A percentile compares a stretch with the other conserved stretches of the same genome.
These are phyloP conservation scores for Amphipyra tragopoginis DNA, from an alignment of 2,888 invertebrate genomes.

Conservation along the genomic window DNA sequence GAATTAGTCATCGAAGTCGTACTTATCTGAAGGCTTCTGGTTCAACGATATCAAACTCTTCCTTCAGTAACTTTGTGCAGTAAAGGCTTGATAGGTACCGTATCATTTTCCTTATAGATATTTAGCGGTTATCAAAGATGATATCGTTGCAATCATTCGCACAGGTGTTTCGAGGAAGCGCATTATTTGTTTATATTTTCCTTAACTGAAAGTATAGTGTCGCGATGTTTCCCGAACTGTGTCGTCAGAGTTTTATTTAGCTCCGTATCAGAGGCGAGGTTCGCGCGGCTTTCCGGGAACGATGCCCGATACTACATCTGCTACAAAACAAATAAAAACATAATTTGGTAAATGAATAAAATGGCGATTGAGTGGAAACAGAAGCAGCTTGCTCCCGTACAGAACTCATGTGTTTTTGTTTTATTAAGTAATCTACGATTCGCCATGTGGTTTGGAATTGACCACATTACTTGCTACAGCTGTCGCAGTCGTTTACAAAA, in stretches of 20 bases:
- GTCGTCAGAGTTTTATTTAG: conserved; percentile 71
- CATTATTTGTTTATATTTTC: conserved; percentile 50
- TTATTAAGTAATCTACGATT: conserved; percentile 1
- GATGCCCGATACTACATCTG: conserved; percentile 66
- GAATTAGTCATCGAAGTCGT: neutral
- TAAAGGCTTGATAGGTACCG: conserved; percentile 19
- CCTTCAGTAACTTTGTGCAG: too few species aligned
- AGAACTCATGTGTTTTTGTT: conserved; percentile 17
- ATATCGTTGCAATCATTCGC: conserved; percentile 28
- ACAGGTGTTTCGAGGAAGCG: conserved; percentile 45
- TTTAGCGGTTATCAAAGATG: conserved; percentile 11
- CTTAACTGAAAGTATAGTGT: conserved; percentile 51
- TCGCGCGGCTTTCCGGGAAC: conserved; percentile 69
- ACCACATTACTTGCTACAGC: neutral
- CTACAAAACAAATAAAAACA: conserved; percentile 59
- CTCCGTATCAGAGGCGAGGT: conserved; percentile 60
- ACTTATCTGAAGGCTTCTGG: conserved; percentile 6
- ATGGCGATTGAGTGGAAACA: conserved; percentile 41
- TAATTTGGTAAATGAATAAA: conserved; percentile 43
- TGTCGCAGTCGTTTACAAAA: too few species aligned
- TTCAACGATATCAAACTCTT: neutral
- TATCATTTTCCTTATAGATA: conserved; percentile 48
- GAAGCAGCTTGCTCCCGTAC: conserved; percentile 17
- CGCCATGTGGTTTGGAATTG: neutral
- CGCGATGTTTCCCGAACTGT: conserved; percentile 60